Conservation (phyloP, 92 coral and sea anemone species). For the Palythoa heliodiscus region DNA sequence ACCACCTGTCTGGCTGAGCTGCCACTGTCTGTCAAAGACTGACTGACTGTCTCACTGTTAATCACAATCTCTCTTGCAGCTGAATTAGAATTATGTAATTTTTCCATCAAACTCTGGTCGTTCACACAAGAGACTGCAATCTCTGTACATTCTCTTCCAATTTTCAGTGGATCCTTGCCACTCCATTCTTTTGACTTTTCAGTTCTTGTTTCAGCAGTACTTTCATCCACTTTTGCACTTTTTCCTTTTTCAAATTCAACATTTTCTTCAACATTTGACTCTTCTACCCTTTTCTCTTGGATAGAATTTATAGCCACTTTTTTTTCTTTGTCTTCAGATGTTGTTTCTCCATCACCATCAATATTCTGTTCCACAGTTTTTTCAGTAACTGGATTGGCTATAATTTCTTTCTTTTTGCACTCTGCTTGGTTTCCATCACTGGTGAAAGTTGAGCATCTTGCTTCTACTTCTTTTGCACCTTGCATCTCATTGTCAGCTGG, state of each 20-base stretch:
- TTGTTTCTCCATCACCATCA: neutral
- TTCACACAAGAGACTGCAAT: neutral
- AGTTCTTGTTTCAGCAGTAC: neutral
- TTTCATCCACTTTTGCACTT: neutral
- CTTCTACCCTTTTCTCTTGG: neutral
- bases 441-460: neutral
- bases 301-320: neutral
- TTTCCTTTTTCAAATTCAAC: neutral
- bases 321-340: neutral
- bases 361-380: neutral
- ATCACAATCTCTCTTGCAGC: conserved; percentile 1
- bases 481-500: neutral
- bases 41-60: neutral
- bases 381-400: neutral
- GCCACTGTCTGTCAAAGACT: neutral
- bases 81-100: neutral
- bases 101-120: neutral
- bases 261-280: conserved; percentile 3
- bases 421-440: neutral
- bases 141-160: conserved; percentile 4
- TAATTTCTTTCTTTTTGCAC: neutral
- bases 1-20: neutral
- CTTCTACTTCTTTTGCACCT: neutral
- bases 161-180: neutral
- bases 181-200: neutral